These are phyloP conservation scores for Drosophila limbata DNA, from an alignment of 2,888 invertebrate genomes.

Conservation along the genomic window DNA sequence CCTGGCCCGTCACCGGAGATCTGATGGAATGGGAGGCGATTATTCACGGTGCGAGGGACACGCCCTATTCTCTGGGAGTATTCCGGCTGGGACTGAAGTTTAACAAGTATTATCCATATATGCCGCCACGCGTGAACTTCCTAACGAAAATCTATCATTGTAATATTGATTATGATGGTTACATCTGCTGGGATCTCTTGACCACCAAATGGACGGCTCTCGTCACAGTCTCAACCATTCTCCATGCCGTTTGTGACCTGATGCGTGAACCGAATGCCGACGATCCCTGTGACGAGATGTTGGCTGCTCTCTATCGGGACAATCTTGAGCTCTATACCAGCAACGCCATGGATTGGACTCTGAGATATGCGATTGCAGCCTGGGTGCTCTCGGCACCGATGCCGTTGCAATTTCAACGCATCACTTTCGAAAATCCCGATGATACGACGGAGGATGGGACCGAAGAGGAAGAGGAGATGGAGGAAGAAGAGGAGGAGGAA, in stretches of 20 bases:
- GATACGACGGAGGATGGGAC: neutral
- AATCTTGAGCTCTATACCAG: slow-evolving; percentile 11
- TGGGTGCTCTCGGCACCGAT: neutral
- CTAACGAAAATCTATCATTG: slow-evolving; percentile 48
- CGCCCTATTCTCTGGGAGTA: slow-evolving; percentile 38
- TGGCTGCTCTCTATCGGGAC: slow-evolving; percentile 35
- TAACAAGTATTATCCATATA: slow-evolving; percentile 21
- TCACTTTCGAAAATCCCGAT: neutral
- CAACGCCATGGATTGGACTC: slow-evolving; percentile 33
- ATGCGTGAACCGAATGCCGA: slow-evolving; percentile 29
- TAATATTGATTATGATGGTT: slow-evolving; percentile 45
- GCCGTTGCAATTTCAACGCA: neutral
- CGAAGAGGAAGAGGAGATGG: neutral
- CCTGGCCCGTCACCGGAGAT: slow-evolving; percentile 20
- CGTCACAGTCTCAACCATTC: slow-evolving; percentile 12
- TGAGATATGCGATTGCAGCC: slow-evolving; percentile 24
- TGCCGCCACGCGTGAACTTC: slow-evolving; percentile 38
- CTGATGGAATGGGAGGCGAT: slow-evolving; percentile 43
- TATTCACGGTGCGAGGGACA: slow-evolving; percentile 9
- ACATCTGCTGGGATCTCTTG: slow-evolving; percentile 53
- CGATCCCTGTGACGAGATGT: slow-evolving; percentile 37
- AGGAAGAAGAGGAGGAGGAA: neutral
- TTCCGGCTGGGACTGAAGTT: slow-evolving; percentile 32
- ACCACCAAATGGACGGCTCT: slow-evolving; percentile 21
- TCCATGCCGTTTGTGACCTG: slow-evolving; percentile 19